phyloP scores from a whole-genome alignment of 2,797 vertebrate species.

The Xerus rutilus region DNA sequence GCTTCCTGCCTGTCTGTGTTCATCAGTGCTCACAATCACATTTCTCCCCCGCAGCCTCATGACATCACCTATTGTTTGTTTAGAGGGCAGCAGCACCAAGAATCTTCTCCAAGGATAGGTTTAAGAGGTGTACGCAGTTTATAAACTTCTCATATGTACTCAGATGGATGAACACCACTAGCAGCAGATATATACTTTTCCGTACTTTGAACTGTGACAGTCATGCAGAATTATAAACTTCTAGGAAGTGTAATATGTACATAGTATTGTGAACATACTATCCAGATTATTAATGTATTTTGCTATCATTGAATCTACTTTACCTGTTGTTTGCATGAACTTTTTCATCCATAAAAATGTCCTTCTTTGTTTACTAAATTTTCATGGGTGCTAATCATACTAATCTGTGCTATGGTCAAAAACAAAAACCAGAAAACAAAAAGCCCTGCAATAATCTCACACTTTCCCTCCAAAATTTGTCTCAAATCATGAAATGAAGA shows the following conservation, averaged over 20 bases:
- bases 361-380: neutral
- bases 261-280: slow-evolving; percentile 69
- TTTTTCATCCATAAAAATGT: slow-evolving; percentile 7
- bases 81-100: slow-evolving; percentile 57
- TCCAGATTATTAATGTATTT: slow-evolving; percentile 79
- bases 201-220: slow-evolving; percentile 75
- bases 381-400: neutral
- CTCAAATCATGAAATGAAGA: slow-evolving; percentile 26
- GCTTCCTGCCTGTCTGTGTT: slow-evolving; percentile 66
- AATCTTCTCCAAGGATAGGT: slow-evolving; percentile 73
- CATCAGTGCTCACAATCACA: slow-evolving; percentile 78
- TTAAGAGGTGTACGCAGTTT: slow-evolving; percentile 63
- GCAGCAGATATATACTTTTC: slow-evolving; percentile 60
- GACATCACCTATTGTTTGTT: slow-evolving; percentile 71
- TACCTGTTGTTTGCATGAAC: slow-evolving; percentile 25
- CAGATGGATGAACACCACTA: slow-evolving; percentile 66
- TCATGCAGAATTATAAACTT: slow-evolving; percentile 72
- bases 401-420: neutral
- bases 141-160: neutral
- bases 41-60: slow-evolving; percentile 68
- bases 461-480: neutral
- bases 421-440: neutral
- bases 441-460: neutral
- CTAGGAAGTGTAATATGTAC: slow-evolving; percentile 64
- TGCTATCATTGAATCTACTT: slow-evolving; percentile 50